Base-by-base conservation (phyloP, 2,113 vertebrate genomes). In the Crotalus viridis region DNA sequence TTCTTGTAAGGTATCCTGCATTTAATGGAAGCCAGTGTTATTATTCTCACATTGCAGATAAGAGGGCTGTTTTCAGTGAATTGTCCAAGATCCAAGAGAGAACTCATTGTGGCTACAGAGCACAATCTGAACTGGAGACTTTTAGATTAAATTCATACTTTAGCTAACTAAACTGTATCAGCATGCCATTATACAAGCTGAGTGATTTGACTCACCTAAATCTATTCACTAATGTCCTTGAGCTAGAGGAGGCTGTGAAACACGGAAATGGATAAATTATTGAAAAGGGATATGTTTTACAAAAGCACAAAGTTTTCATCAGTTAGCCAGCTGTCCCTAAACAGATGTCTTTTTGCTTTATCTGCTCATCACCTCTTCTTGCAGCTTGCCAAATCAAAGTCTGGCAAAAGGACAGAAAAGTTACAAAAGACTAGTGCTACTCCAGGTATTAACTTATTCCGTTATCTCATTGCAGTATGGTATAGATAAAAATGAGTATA, bases 371-470 rank as follows among this genome's bases (percentile, higher is more conserved):
- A 54, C 33, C 13, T 4, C 88, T 43, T 21, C 5, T n/a, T 46
- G 26, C 88, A 56, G 26, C 4, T 24, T 89, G n/a, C 15, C 85
- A 88, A 87, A 92, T 92, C 87, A 88, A 87, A 33, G 69, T 91
- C 88, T 87, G 46, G 52, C 17, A 81, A 89, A 94, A 81, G 56
- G 69, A 91, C 19, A 90, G 89, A 91, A 92, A 94, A 90, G n/a
- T 88, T 26, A 92, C 87, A 88, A 92, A 92, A 87, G 57, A 39
- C n/a, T 17, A 54, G 5, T 69, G n/a, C 6, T 90, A 10, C 51
- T 91, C 91, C 26, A 93, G 56, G 61, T 52, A 59, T 8, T 56
- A 51, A 89, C 55, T 19, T 61, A 91, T 3, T 48, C 4, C 21
- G 24, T 87, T 13, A 56, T 89, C 24, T 94, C 22, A 1, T 39